A percentile compares a stretch with the other conserved stretches of the same genome.
Evolutionary conservation across 1,140 invertebrate genomes (phyloP).

Genomic region (Ganaspis sp.): DNA sequence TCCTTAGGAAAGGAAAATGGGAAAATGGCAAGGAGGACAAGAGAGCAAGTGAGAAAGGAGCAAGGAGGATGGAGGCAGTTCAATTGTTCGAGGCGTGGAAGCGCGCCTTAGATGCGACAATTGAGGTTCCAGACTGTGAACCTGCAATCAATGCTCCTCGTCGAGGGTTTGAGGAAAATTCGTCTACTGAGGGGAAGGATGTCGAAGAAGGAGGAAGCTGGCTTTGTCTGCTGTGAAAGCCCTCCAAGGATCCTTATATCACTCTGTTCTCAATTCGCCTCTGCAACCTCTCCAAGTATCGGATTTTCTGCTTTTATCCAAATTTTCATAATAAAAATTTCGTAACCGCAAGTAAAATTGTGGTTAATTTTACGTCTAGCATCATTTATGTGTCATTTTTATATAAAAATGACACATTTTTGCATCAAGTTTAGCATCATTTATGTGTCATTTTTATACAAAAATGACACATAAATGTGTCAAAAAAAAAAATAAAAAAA

Average conservation of each 20-base stretch:
- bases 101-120: conserved; percentile 73
- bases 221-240: conserved; percentile 72
- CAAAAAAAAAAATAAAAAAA: no score
- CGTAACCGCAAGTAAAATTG: no score
- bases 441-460: no score
- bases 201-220: conserved; percentile 59
- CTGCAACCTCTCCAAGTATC: conserved; percentile 40
- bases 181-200: conserved; percentile 53
- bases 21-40: background rate
- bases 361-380: no score
- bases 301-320: conserved; percentile 16
- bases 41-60: conserved; percentile 35
- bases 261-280: conserved; percentile 9
- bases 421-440: no score
- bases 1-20: background rate
- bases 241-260: conserved; percentile 56
- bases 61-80: conserved; percentile 44
- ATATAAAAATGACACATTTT: no score
- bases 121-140: conserved; percentile 73
- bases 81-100: conserved; percentile 73
- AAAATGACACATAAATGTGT: no score
- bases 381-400: no score
- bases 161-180: conserved; percentile 56
- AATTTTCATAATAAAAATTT: conserved; percentile 10
- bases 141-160: conserved; percentile 72